Percentiles rank a stretch among this genome's conserved stretches.
These are phyloP conservation scores for Andricus curvator DNA, from an alignment of 2,888 invertebrate genomes.

Conservation along the genomic window DNA sequence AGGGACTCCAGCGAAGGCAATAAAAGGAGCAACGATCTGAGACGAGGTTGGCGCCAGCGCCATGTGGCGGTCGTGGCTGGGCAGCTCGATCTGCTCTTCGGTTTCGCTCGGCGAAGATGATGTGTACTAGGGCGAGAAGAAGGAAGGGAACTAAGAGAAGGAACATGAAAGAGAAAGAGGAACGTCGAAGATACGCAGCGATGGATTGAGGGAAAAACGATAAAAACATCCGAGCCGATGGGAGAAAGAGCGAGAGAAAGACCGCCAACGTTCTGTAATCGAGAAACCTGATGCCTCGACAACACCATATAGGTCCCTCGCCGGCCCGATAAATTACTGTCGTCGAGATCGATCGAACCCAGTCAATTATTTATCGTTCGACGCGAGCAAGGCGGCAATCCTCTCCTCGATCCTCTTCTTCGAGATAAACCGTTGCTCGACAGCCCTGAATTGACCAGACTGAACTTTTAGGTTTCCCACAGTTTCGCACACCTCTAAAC, in stretches of 20 bases:
- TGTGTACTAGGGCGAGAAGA: conserved; percentile 19
- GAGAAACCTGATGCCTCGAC: conserved; percentile 37
- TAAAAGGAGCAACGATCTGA: conserved; percentile 58
- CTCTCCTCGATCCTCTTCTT: conserved; percentile 13
- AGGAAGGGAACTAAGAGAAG: conserved; percentile 17
- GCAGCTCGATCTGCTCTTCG: not conserved
- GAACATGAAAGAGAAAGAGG: conserved; percentile 4
- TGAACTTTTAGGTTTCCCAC: too few relatives aligned
- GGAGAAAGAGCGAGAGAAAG: conserved; percentile 29
- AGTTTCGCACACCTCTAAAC: not conserved
- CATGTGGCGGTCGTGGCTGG: conserved; percentile 61
- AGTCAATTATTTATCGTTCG: conserved; percentile 37
- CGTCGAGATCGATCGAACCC: conserved; percentile 25
- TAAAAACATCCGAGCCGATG: conserved; percentile 38
- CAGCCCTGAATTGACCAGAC: too few relatives aligned
- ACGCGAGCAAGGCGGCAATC: conserved; percentile 37
- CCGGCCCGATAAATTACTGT: conserved; percentile 24
- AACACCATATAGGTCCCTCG: conserved; percentile 37
- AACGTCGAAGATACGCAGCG: conserved; percentile 4
- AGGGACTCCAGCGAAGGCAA: conserved; percentile 61
- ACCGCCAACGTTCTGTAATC: conserved; percentile 39
- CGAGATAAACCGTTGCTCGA: conserved; percentile 12
- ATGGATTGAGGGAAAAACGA: conserved; percentile 45
- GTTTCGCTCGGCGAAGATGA: conserved; percentile 23
- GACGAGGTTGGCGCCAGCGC: conserved; percentile 68